A percentile compares a stretch with the other conserved stretches of the same genome.
phyloP scores from a whole-genome alignment of 2,113 vertebrate species.

The Hippocampus mohnikei region DNA sequence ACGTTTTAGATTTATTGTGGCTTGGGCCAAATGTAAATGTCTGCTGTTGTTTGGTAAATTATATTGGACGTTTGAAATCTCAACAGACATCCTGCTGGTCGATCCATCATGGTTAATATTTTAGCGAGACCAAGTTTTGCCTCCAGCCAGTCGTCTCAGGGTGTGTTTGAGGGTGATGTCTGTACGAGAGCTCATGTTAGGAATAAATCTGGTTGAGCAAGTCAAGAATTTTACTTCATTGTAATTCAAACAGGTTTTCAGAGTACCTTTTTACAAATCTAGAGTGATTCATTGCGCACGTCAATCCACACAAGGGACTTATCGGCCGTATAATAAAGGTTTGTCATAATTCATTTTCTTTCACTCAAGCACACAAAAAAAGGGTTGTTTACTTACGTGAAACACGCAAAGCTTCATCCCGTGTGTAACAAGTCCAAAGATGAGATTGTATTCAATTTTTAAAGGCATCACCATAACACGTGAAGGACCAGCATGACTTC shows the following conservation, averaged over 20 bases:
- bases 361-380: conserved; percentile 5
- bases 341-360: conserved; percentile 24
- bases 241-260: conserved; percentile 24
- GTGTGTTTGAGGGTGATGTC: conserved; percentile 23
- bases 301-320: not conserved
- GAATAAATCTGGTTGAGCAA: conserved; percentile 22
- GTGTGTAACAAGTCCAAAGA: not conserved
- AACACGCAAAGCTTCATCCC: not conserved
- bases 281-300: not conserved
- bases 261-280: conserved; percentile 42
- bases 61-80: not conserved
- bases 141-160: conserved; percentile 46
- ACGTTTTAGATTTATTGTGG: not conserved
- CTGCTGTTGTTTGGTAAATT: not conserved
- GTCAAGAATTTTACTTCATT: conserved; percentile 14
- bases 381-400: not conserved
- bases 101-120: not conserved
- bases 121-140: conserved; percentile 9
- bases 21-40: not conserved
- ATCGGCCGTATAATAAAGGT: not conserved
- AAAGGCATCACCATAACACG: not conserved
- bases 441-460: not conserved
- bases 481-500: not conserved
- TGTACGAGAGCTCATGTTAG: conserved; percentile 1
- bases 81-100: not conserved